Evolutionary conservation across 2,113 vertebrate species (phyloP).

Genomic region (Calyptomena viridis): DNA sequence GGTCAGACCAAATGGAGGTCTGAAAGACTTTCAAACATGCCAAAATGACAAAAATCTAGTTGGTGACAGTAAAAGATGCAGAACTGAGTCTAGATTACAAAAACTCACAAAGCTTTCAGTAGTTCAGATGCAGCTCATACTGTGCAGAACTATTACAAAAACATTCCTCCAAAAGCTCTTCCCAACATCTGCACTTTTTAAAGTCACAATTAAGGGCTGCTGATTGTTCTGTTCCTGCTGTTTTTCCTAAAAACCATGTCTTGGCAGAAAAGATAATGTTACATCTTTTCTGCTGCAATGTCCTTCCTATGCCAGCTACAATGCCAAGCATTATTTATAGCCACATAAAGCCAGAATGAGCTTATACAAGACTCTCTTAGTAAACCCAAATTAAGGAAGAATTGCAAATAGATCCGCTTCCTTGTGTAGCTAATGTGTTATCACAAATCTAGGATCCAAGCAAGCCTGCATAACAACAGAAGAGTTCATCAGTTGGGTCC

Average conservation of each 20-base stretch:
- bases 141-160: not conserved
- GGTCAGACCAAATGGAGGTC: not conserved
- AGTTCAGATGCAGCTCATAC: not conserved
- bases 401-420: not conserved
- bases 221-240: not conserved
- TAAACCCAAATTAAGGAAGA: not conserved
- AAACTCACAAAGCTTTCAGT: not conserved
- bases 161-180: not conserved
- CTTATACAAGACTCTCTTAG: not conserved
- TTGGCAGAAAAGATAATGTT: not conserved
- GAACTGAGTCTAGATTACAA: not conserved
- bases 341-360: not conserved
- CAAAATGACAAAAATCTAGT: not conserved
- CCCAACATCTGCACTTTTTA: not conserved
- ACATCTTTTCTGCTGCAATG: not conserved
- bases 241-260: not conserved
- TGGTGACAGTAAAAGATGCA: not conserved
- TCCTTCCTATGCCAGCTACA: not conserved
- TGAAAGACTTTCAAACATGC: not conserved
- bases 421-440: not conserved
- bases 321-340: not conserved
- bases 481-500: not conserved
- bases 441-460: not conserved
- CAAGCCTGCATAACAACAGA: not conserved
- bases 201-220: not conserved